phyloP scores from a whole-genome alignment of 1,140 invertebrate species.

The Drosophila quadrilineata region DNA sequence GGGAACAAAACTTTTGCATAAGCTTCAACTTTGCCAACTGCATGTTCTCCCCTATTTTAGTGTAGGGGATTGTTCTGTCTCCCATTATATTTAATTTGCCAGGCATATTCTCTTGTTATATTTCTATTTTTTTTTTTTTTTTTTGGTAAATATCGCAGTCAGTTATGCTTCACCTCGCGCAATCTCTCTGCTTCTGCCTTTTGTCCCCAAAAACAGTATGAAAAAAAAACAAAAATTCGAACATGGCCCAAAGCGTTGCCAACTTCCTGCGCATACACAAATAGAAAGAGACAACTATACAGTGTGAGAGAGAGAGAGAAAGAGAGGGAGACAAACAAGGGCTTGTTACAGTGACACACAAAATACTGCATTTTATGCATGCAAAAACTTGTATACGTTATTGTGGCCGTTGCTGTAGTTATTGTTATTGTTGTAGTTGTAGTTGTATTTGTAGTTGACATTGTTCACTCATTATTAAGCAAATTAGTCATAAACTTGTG shows the following conservation, averaged over 20 bases:
- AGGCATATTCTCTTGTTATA: constrained; percentile 73
- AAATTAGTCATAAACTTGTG: constrained; percentile 71
- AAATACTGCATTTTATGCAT: constrained; percentile 56
- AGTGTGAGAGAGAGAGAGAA: no score
- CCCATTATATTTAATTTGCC: constrained; percentile 73
- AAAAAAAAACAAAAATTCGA: no score
- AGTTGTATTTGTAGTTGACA: constrained; percentile 46
- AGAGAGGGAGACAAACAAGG: no score
- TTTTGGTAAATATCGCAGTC: constrained; percentile 68
- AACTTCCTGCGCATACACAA: constrained; percentile 62
- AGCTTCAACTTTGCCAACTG: constrained; percentile 60
- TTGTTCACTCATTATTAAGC: constrained; percentile 65
- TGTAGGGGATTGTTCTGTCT: constrained; percentile 10
- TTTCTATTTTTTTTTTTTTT: no score
- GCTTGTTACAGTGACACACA: constrained; percentile 22
- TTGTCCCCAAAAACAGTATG: no score
- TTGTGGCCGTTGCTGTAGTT: background rate
- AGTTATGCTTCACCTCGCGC: background rate
- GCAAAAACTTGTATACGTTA: constrained; percentile 34
- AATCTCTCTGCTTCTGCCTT: constrained; percentile 14
- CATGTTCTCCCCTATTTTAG: constrained; percentile 27
- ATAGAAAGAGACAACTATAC: constrained; percentile 3
- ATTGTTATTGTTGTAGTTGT: constrained; percentile 15
- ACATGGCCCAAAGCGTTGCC: constrained; percentile 58
- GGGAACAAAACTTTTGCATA: constrained; percentile 49